Percentiles rank a stretch among this genome's conserved stretches.
phyloP scores from a whole-genome alignment of 1,140 invertebrate species.

The Cheumatopsyche charites region DNA sequence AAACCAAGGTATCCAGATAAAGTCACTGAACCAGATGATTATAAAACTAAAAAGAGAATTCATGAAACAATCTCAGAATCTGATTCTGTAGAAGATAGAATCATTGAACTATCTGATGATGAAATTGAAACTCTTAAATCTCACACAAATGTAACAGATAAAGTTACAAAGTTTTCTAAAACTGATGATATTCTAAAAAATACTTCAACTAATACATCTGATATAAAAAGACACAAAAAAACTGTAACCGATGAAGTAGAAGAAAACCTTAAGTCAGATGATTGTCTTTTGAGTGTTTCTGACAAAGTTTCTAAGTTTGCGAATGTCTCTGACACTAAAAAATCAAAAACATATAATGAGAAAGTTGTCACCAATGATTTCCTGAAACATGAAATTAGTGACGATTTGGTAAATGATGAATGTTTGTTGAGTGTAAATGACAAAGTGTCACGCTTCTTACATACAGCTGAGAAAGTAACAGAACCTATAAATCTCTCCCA shows the following conservation, averaged over 20 bases:
- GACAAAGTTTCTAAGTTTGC: slow-evolving; percentile 68
- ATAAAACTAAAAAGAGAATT: slow-evolving; percentile 52
- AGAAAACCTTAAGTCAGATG: slow-evolving; percentile 56
- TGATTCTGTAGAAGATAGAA: slow-evolving; percentile 56
- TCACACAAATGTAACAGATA: slow-evolving; percentile 61
- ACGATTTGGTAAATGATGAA: slow-evolving; percentile 65
- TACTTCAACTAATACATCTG: slow-evolving; percentile 52
- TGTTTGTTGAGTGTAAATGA: slow-evolving; percentile 69
- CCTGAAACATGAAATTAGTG: slow-evolving; percentile 53
- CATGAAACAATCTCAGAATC: slow-evolving; percentile 59
- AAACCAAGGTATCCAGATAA: slow-evolving; percentile 72
- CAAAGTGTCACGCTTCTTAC: slow-evolving; percentile 69
- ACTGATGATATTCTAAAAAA: slow-evolving; percentile 52
- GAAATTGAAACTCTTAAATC: slow-evolving; percentile 57
- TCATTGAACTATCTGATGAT: slow-evolving; percentile 63
- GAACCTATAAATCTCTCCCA: slow-evolving; percentile 54
- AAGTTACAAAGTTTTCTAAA: slow-evolving; percentile 61
- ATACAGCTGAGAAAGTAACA: slow-evolving; percentile 65
- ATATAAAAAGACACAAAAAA: slow-evolving; percentile 54
- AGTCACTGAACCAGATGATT: slow-evolving; percentile 74
- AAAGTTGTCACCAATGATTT: slow-evolving; percentile 55
- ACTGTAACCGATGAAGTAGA: slow-evolving; percentile 53
- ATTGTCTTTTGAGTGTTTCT: slow-evolving; percentile 65
- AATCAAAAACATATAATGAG: slow-evolving; percentile 52
- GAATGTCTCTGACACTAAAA: slow-evolving; percentile 55